Evolutionary conservation across 2,797 vertebrate genomes (phyloP).

Genomic region (Bovichtus diacanthus): DNA sequence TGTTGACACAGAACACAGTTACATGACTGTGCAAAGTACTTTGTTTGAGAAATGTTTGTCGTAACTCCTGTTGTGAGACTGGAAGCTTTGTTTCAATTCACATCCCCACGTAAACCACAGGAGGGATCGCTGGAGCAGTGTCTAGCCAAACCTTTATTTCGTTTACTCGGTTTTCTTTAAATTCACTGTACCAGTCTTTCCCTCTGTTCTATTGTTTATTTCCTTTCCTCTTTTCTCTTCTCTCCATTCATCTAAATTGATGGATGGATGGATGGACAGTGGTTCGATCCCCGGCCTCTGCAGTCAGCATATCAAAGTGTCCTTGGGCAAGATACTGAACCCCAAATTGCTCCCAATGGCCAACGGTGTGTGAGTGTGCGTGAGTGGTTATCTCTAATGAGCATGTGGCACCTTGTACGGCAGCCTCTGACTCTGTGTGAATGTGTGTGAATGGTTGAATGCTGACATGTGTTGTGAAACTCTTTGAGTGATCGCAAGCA

Average conservation of each 20-base stretch:
- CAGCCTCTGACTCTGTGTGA: no score
- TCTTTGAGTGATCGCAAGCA: no score
- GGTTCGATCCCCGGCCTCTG: no score
- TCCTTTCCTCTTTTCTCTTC: not conserved
- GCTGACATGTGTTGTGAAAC: no score
- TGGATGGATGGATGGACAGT: not conserved
- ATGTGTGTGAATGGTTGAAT: no score
- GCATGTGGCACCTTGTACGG: no score
- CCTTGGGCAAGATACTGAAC: no score
- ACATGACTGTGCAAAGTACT: slow-evolving; percentile 29
- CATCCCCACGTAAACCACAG: slow-evolving; percentile 17
- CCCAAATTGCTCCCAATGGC: no score
- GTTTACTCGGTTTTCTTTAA: not conserved
- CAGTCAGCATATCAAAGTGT: no score
- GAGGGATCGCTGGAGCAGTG: slow-evolving; percentile 4
- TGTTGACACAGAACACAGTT: not conserved
- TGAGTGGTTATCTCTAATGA: no score
- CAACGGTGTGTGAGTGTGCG: no score
- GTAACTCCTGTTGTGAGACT: slow-evolving; percentile 45
- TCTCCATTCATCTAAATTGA: not conserved
- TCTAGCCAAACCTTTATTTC: slow-evolving; percentile 15
- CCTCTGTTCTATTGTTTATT: not conserved
- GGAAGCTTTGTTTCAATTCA: slow-evolving; percentile 56
- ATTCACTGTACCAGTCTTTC: not conserved
- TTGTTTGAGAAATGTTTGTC: slow-evolving; percentile 56